Evolutionary conservation across 1,140 invertebrate species (phyloP), one percentile per base, ranked within the genome.

Genomic region (Dendrolimus kikuchii): DNA sequence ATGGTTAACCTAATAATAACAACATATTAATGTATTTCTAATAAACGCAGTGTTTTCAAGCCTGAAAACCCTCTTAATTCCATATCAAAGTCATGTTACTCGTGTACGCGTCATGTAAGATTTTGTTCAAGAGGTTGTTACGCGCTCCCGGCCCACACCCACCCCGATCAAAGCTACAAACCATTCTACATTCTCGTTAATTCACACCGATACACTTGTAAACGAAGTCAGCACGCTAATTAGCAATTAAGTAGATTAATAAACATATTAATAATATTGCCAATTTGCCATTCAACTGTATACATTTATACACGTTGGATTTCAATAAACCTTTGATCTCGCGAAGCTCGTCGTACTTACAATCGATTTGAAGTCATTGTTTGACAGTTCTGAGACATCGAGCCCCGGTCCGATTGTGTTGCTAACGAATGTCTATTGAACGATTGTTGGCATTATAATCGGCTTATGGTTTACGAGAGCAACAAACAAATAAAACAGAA

Each of bases 221-320:
- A 75, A 56, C 66, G 60, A 73, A 60, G 72, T 74, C 65, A 64
- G 9, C 49, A 69, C 60, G 75, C 68, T 81, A 85, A 82, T 82
- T 81, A 78, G 65, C 81, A 85, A 82, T 85, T 85, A 85, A 74
- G 78, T 70, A 72, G 73, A 78, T 80, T 83, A 81, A 77, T 78
- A 76, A 77, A 80, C 36, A 51, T 41, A 51, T 49, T 49, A 49
- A 49, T 40, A 67, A 79, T 78, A 79, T 81, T 79, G 64, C 73
- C 70, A 66, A 59, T 62, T 72, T 77, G 64, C 71, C 7, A 38
- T 23, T 23, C 23, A 23, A 23, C 71, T 74, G 81, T 79, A 75
- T 71, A 66, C 64, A 59, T 72, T 79, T 74, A 62, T 77, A 59
- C 62, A 64, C 60, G 60, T 62, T 58, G 59, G 59, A 67, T 71